A percentile compares a stretch with the other conserved stretches of the same genome.
These are phyloP conservation scores for Myotis planiceps DNA, from an alignment of 2,797 vertebrate species.

Conservation along the genomic window DNA sequence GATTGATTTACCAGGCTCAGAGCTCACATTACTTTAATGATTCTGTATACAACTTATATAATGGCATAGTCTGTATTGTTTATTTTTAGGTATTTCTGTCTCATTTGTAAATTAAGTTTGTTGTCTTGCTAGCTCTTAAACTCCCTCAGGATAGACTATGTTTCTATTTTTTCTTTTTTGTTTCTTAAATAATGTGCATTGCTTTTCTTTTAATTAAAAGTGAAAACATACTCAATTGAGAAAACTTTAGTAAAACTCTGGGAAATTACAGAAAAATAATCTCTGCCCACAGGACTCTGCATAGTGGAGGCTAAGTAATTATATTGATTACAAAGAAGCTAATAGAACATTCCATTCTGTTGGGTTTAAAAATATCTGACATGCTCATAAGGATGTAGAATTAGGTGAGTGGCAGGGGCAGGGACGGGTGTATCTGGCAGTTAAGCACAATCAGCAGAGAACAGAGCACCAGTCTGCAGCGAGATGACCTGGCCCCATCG, in stretches of 20 bases:
- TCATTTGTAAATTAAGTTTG: not conserved
- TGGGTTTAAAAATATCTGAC: not conserved
- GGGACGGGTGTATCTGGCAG: not conserved
- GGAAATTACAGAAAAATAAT: not conserved
- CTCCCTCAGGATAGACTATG: not conserved
- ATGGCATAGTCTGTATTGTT: not conserved
- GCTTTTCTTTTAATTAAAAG: constrained; percentile 35
- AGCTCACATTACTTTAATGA: not conserved
- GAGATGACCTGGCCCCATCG: not conserved
- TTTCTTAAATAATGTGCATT: not conserved
- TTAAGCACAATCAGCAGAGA: not conserved
- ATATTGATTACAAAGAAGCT: not conserved
- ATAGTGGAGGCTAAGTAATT: not conserved
- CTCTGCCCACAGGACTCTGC: not conserved
- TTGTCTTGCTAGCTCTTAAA: not conserved
- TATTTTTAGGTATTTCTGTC: not conserved
- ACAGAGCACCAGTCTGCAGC: not conserved
- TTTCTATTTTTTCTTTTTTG: not conserved
- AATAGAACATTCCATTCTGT: not conserved
- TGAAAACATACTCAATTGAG: constrained; percentile 1
- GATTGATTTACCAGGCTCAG: not conserved
- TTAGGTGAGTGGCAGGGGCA: not conserved
- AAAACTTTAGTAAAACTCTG: constrained; percentile 31
- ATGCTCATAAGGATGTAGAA: not conserved
- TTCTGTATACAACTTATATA: not conserved